Evolutionary conservation across 2,797 vertebrate genomes (phyloP).

Genomic region (Pterois miles): DNA sequence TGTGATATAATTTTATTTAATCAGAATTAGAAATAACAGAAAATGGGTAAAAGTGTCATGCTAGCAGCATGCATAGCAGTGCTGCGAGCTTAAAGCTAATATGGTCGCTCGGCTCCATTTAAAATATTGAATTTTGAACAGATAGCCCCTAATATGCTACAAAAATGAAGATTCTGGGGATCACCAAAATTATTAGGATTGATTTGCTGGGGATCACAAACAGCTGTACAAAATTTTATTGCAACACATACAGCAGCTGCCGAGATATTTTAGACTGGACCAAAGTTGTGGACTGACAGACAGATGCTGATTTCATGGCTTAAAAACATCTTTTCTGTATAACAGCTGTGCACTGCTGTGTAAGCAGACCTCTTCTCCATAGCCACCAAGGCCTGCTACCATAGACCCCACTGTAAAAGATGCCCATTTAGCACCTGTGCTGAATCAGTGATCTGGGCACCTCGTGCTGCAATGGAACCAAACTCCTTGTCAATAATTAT

Average conservation of each 20-base stretch:
- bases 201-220: neutral
- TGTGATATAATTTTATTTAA: neutral
- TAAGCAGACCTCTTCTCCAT: neutral
- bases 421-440: neutral
- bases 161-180: neutral
- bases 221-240: neutral
- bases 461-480: neutral
- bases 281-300: neutral
- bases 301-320: neutral
- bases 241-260: neutral
- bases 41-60: neutral
- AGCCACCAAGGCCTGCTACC: neutral
- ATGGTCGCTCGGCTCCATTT: too few relatives aligned
- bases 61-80: too few relatives aligned
- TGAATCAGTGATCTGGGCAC: neutral
- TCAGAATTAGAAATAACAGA: neutral
- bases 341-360: neutral
- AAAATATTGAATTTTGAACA: too few relatives aligned
- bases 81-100: too few relatives aligned
- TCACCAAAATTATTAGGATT: neutral
- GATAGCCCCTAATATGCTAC: too few relatives aligned
- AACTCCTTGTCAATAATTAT: neutral
- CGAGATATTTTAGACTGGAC: neutral
- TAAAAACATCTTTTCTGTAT: neutral
- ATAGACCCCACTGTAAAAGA: neutral